Evolutionary conservation across 2,888 invertebrate genomes (phyloP).

Genomic region (Megalurothrips usitatus): DNA sequence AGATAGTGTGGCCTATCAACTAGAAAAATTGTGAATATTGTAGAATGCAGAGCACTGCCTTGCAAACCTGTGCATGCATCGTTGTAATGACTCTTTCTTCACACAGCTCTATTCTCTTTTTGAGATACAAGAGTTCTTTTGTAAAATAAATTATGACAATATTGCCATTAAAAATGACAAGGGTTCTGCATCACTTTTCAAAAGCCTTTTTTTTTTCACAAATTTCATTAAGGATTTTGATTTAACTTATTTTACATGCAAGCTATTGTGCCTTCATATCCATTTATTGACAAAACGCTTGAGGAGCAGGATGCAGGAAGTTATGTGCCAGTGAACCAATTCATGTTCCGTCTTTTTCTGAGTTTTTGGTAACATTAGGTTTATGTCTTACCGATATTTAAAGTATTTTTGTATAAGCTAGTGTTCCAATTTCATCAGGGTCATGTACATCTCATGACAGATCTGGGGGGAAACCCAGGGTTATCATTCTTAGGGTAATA

Average conservation of each 20-base stretch:
- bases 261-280: background rate
- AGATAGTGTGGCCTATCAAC: too few relatives aligned
- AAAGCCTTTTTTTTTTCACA: background rate
- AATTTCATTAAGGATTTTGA: background rate
- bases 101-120: background rate
- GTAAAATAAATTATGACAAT: conserved; percentile 1
- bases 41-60: background rate
- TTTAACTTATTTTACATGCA: conserved; percentile 4
- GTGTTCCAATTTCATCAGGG: background rate
- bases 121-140: background rate
- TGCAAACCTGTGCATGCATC: background rate
- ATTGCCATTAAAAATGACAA: background rate
- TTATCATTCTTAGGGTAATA: background rate
- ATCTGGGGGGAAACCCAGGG: background rate
- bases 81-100: background rate
- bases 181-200: background rate
- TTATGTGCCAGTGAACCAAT: conserved; percentile 20
- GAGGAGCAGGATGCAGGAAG: background rate
- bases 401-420: conserved; percentile 25
- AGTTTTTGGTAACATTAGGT: background rate
- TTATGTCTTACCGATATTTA: conserved; percentile 13
- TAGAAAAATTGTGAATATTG: background rate
- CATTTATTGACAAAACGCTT: background rate
- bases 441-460: background rate
- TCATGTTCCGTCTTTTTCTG: conserved; percentile 24